Base-by-base conservation (phyloP, 1,140 invertebrate species). In the Parasteatoda tepidariorum region DNA sequence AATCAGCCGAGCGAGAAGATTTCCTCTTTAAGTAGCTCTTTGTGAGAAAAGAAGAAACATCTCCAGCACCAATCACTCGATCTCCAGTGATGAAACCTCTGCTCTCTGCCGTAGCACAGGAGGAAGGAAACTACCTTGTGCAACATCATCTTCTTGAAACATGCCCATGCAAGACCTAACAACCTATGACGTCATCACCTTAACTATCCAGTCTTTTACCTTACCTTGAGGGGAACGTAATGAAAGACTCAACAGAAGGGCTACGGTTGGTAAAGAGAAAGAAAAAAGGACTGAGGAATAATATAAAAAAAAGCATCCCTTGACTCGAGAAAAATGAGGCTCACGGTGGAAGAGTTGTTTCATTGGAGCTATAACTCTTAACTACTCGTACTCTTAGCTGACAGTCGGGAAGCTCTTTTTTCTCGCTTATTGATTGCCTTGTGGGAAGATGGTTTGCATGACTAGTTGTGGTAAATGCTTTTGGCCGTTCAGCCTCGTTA, bases 121-220 rank as follows among this genome's bases (percentile, higher is more conserved):
- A 64, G 15, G 61, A 26, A 64, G 30, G 28, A 66, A 66, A 54
- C 30, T 61, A 78, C 26, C 15, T 2, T n/a, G n/a, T 2, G 1
- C 38, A 48, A 48, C 38, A 33, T 22, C 68, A 33, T 22, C 68
- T 33, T 24, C 55, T 38, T 9, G 57, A 74, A 61, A 31, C 62
- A 31, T 31, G 38, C 38, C 28, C 11, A 54, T 38, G 38, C 34
- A 30, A 66, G 55, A 78, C 62, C 62, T 66, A 66, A 78, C 74
- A 78, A 78, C 74, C 74, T 54, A 54, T 78, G 74, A 66, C 74
- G 74, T 78, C 74, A 78, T 78, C 61, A 66, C 13, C 38, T 38
- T 66, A 78, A 78, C 74, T 62, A 70, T 54, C 67, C 28, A 41
- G 57, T 34, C 15, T 59, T 31, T 74, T 33, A 34, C 71, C n/a